Conservation (phyloP, 2,888 invertebrate genomes). For the Rhimphoctona megacephalus region DNA sequence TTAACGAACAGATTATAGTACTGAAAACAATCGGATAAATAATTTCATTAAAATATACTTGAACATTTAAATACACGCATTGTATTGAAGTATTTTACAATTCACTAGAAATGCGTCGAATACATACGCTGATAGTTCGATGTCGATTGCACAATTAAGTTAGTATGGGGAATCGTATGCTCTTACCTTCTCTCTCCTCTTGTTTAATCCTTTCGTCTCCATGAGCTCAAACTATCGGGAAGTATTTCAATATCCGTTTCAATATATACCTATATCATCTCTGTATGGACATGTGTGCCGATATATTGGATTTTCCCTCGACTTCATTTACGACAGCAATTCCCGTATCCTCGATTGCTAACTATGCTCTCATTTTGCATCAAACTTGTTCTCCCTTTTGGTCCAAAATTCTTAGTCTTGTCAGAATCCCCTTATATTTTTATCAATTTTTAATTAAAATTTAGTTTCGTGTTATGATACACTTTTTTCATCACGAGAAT, state of each 20-base stretch:
- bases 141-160: slow-evolving; percentile 19
- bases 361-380: not conserved
- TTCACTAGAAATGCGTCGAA: not conserved
- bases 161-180: not conserved
- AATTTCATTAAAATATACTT: not conserved
- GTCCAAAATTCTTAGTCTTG: not conserved
- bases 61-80: not conserved
- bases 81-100: slow-evolving; percentile 1
- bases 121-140: not conserved
- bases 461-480: not conserved
- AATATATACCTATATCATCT: slow-evolving; percentile 4
- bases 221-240: slow-evolving; percentile 23
- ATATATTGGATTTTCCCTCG: slow-evolving; percentile 10
- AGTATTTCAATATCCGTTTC: slow-evolving; percentile 32
- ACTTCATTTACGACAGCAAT: not conserved
- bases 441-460: not conserved
- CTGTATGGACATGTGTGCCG: slow-evolving; percentile 6
- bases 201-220: slow-evolving; percentile 13
- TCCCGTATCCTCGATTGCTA: not conserved
- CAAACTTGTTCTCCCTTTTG: not conserved
- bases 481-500: not conserved
- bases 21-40: not conserved
- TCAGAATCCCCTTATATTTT: not conserved
- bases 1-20: too few species aligned
- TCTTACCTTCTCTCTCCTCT: not conserved